Evolutionary conservation across 2,113 vertebrate species (phyloP).

Genomic region (Sinocyclocheilus anophthalmus): DNA sequence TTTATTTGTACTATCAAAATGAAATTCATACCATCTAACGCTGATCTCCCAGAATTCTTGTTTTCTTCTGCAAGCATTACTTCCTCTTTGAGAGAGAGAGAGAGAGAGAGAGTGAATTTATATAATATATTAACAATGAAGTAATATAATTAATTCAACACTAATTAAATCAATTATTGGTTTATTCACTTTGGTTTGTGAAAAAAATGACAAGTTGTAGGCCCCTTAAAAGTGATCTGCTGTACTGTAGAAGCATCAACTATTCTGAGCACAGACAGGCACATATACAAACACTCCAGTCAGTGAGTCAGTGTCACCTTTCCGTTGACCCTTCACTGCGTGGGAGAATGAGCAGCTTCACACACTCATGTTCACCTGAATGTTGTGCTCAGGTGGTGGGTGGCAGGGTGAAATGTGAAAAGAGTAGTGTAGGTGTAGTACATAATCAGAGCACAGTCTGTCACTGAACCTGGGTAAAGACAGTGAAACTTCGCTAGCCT

Average conservation of each 20-base stretch:
- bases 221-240: slow-evolving; percentile 17
- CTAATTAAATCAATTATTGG: neutral
- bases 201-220: neutral
- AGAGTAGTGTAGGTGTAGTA: slow-evolving; percentile 46
- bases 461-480: no score
- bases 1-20: no score
- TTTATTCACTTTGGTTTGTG: neutral
- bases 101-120: slow-evolving; percentile 48
- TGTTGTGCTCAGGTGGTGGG: slow-evolving; percentile 35
- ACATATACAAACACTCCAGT: slow-evolving; percentile 64
- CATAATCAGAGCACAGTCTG: no score
- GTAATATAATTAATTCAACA: no score
- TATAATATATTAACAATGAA: neutral
- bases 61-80: slow-evolving; percentile 99
- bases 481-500: no score
- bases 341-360: slow-evolving; percentile 68
- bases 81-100: slow-evolving; percentile 89
- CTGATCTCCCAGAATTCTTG: no score
- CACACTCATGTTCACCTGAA: slow-evolving; percentile 58
- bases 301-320: slow-evolving; percentile 80
- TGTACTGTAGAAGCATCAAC: slow-evolving; percentile 19
- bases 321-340: slow-evolving; percentile 73
- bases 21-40: slow-evolving; percentile 89
- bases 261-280: slow-evolving; percentile 57
- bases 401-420: slow-evolving; percentile 31